Conservation (phyloP, 2,888 invertebrate species). For the Agrotis segetum region DNA sequence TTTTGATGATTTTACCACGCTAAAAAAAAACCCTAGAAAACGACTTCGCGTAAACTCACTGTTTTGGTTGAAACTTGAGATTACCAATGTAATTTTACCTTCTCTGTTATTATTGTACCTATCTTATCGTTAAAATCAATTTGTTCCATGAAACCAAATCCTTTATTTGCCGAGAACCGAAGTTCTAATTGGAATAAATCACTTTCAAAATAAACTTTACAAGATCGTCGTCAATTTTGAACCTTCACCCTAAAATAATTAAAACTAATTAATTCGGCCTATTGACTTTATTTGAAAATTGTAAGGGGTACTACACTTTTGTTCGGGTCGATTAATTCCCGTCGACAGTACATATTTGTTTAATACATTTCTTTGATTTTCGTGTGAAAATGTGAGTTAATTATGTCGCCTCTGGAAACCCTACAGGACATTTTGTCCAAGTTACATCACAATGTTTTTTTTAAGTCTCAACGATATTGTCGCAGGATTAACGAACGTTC, state of each 20-base stretch:
- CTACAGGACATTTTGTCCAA: too few relatives aligned
- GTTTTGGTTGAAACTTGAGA: neutral
- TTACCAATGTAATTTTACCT: neutral
- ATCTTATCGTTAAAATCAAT: constrained; percentile 14
- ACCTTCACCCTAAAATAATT: constrained; percentile 26
- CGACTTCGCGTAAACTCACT: neutral
- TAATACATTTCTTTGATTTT: too few relatives aligned
- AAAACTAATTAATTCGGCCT: constrained; percentile 20
- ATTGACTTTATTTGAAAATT: constrained; percentile 4
- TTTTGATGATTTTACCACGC: too few relatives aligned
- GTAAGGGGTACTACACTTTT: too few relatives aligned
- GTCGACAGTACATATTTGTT: neutral
- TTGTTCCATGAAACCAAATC: constrained; percentile 14
- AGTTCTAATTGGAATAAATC: constrained; percentile 28
- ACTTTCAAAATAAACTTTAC: constrained; percentile 24
- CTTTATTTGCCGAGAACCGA: constrained; percentile 8
- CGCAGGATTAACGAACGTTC: too few relatives aligned
- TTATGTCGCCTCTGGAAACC: too few relatives aligned
- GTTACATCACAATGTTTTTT: too few relatives aligned
- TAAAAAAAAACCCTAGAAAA: too few relatives aligned
- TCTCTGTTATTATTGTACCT: neutral
- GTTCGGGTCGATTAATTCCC: neutral
- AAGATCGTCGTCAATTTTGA: constrained; percentile 35
- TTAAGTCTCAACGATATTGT: too few relatives aligned
- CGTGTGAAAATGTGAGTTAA: too few relatives aligned